Conservation (phyloP, 2,888 invertebrate genomes). For the Eupithecia abbreviata region DNA sequence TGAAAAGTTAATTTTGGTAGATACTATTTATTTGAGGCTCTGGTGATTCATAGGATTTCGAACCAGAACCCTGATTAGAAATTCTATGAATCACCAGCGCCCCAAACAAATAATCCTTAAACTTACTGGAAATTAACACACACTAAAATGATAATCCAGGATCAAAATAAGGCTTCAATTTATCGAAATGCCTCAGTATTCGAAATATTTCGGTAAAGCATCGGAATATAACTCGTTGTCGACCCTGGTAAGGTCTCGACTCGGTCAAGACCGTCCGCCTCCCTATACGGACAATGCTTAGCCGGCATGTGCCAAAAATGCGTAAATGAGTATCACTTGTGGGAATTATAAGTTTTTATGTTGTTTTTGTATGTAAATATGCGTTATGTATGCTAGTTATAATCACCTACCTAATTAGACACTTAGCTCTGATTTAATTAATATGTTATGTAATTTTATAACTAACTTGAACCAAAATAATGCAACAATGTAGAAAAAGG, state of each 20-base stretch:
- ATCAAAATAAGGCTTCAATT: neutral
- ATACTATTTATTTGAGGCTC: no score
- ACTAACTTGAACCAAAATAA: neutral
- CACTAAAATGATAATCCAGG: neutral
- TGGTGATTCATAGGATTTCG: no score
- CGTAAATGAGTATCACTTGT: constrained; percentile 19
- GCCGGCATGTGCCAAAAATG: constrained; percentile 34
- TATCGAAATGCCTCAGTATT: neutral
- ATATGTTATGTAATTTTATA: neutral
- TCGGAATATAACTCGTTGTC: constrained; percentile 13
- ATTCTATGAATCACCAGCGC: no score
- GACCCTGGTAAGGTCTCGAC: constrained; percentile 43
- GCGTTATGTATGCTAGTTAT: neutral
- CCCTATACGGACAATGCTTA: constrained; percentile 50
- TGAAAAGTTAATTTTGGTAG: no score
- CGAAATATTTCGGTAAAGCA: constrained; percentile 13
- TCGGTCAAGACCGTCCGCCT: constrained; percentile 68
- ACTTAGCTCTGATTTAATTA: neutral
- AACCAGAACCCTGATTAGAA: no score
- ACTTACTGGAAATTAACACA: no score
- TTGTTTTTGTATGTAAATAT: neutral
- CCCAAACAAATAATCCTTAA: no score
- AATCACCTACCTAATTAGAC: neutral
- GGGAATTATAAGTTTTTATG: constrained; percentile 21
- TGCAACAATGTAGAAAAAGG: neutral